Conservation (phyloP, 1,140 invertebrate species). For the Neodiprion fabricii region DNA sequence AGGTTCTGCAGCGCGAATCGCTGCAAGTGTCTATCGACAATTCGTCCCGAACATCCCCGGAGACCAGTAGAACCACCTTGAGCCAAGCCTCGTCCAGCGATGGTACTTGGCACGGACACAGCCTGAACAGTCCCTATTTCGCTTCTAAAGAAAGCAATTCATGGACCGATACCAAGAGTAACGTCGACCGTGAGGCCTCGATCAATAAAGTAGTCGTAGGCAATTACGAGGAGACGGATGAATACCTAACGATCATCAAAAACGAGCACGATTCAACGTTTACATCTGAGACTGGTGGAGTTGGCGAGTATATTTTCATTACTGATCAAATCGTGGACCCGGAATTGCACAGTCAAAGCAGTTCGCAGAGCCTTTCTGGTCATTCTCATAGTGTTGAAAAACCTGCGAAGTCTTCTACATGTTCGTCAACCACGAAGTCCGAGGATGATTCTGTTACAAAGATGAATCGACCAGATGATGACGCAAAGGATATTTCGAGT, state of each 20-base stretch:
- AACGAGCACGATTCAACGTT: neutral
- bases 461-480: neutral
- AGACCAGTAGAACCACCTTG: neutral
- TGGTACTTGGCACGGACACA: conserved; percentile 13
- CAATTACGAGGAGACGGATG: conserved; percentile 9
- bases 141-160: neutral
- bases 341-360: neutral
- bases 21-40: conserved; percentile 3
- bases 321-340: conserved; percentile 6
- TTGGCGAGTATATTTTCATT: neutral
- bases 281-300: neutral
- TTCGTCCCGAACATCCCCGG: conserved; percentile 11
- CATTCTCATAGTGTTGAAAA: neutral
- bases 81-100: conserved; percentile 5
- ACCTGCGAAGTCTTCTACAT: neutral
- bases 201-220: neutral
- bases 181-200: neutral
- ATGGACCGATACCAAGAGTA: neutral
- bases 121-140: conserved; percentile 14
- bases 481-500: neutral
- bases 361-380: neutral
- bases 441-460: neutral
- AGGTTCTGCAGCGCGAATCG: neutral
- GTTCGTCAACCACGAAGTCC: too few relatives aligned
- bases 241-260: conserved; percentile 15